Conservation (phyloP, 2,113 vertebrate genomes). For the Alaudala cheleensis region DNA sequence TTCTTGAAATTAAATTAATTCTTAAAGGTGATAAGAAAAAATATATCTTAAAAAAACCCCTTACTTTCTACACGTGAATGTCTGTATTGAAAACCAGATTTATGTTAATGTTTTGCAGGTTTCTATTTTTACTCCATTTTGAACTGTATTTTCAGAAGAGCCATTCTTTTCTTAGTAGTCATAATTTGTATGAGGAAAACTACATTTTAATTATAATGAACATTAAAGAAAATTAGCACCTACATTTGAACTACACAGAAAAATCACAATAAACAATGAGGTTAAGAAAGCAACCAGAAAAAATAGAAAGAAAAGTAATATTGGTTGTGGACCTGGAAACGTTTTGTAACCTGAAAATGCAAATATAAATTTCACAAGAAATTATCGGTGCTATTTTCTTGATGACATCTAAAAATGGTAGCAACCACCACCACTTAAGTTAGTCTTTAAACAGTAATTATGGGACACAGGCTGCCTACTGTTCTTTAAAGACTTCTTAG, state of each 20-base stretch:
- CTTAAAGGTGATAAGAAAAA: neutral
- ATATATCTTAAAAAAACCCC: rapidly evolving
- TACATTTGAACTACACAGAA: neutral
- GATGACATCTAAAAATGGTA: neutral
- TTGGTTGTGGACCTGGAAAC: neutral
- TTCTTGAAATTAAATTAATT: neutral
- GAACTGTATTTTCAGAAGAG: neutral
- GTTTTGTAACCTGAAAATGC: neutral
- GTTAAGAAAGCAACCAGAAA: neutral
- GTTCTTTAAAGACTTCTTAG: neutral
- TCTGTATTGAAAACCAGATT: neutral
- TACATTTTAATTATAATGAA: neutral
- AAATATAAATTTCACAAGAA: neutral
- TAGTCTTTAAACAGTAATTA: neutral
- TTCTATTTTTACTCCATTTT: neutral
- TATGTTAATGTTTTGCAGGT: neutral
- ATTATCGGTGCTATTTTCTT: neutral
- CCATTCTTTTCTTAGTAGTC: neutral
- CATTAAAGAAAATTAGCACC: neutral
- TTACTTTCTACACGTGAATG: neutral
- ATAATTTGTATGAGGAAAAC: neutral
- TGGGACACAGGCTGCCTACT: neutral
- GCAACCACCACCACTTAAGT: neutral
- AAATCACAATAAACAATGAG: neutral
- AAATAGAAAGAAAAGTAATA: neutral